phyloP scores from a whole-genome alignment of 2,888 invertebrate species.

The Blastobasis adustella region DNA sequence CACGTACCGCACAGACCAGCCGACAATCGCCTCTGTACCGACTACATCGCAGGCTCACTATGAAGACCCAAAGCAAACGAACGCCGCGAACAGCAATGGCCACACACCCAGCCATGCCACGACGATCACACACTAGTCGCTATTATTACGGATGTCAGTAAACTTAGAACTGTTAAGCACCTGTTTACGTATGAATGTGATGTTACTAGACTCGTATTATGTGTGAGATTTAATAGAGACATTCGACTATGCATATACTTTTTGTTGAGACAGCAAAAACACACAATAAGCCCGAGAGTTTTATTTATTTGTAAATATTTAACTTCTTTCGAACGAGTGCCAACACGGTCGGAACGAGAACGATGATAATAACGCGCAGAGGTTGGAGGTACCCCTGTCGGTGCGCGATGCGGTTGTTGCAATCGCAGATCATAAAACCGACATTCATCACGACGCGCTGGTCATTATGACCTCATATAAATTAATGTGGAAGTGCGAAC shows the following conservation, averaged over 20 bases:
- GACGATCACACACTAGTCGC: slow-evolving; percentile 20
- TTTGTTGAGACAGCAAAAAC: slow-evolving; percentile 42
- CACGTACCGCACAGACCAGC: too few species aligned
- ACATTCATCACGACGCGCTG: too few species aligned
- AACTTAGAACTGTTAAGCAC: slow-evolving; percentile 56
- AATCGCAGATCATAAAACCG: too few species aligned
- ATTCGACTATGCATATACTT: slow-evolving; percentile 34
- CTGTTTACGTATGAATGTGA: slow-evolving; percentile 59
- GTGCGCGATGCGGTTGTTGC: slow-evolving; percentile 1
- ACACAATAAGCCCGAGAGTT: slow-evolving; percentile 35
- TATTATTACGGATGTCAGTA: slow-evolving; percentile 57
- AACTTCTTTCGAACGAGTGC: background rate
- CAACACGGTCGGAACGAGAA: too few species aligned
- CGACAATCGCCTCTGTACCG: too few species aligned
- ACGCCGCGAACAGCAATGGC: too few species aligned
- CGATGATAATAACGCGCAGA: too few species aligned
- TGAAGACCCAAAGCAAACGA: too few species aligned
- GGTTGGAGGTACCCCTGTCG: background rate
- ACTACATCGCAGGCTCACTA: too few species aligned
- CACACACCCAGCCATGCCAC: too few species aligned
- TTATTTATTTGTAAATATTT: slow-evolving; percentile 13
- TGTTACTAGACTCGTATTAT: slow-evolving; percentile 35
- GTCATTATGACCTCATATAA: background rate
- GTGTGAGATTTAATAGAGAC: slow-evolving; percentile 61
- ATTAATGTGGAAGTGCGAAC: background rate